Evolutionary conservation across 2,797 vertebrate species (phyloP), one percentile per base, ranked within the genome.

Genomic region (Gallirallus australis): DNA sequence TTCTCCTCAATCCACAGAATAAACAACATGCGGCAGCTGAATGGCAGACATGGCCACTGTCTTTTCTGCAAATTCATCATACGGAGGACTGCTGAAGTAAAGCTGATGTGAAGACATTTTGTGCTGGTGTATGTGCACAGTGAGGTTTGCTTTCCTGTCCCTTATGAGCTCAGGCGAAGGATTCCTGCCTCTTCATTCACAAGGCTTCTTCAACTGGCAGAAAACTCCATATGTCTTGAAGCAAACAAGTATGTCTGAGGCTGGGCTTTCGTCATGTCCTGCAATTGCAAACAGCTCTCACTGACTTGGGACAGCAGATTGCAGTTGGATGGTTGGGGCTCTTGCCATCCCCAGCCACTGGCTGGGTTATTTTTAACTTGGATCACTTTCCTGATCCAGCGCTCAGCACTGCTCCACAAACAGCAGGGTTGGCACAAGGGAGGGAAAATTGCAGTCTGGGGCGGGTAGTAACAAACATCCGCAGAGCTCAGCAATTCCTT

Each of bases 311-410:
- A 50, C 83, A 76, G 66, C 35, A 63, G 45, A 47, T 65, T 72
- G 79, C 40, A 42, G 9, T n/a, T 0, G 27, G 75, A 69, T 39
- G 48, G 75, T 72, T 82, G 60, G 61, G 66, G 76, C 60, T 90
- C n/a, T 69, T 80, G 60, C 71, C 21, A 75, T 73, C 8, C 35
- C 47, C 56, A 65, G 86, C 68, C 71, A 69, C 8, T 1, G 1
- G 0, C 52, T 80, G 60, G 63, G 68, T 91, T 95, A 89, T 93
- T 94, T 96, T 94, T 82, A 69, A 69, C 90, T 87, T 65, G 78
- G 75, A 89, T 50, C 23, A 28, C 33, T 91, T 86, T 68, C 66
- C 78, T n/a, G 59, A 87, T 48, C 59, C 75, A 66, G 82, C 4
- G 7, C 52, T 91, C 71, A 69, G 78, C 59, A 69, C 70, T 72